Evolutionary conservation across 2,888 invertebrate genomes (phyloP).

Genomic region (Eristalis intricaria): DNA sequence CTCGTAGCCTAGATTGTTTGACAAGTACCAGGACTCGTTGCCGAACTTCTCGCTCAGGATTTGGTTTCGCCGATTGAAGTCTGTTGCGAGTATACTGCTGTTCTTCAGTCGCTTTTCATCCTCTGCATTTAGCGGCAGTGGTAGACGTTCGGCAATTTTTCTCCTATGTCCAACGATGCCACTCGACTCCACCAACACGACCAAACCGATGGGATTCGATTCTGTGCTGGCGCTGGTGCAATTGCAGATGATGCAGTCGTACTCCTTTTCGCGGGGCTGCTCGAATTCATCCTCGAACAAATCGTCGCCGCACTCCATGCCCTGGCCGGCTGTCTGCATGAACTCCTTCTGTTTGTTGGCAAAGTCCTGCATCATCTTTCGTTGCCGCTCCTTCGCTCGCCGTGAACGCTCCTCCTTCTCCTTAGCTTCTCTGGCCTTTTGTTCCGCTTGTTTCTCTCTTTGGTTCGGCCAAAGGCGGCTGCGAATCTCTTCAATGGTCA

Average conservation of each 20-base stretch:
- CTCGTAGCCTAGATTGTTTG: conserved; percentile 92
- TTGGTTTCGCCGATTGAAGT: conserved; percentile 89
- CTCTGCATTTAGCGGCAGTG: conserved; percentile 85
- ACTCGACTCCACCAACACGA: conserved; percentile 92
- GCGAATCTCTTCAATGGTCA: conserved; percentile 87
- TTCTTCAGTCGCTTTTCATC: conserved; percentile 84
- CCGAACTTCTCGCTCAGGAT: conserved; percentile 90
- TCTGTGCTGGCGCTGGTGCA: conserved; percentile 93
- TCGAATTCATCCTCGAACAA: conserved; percentile 84
- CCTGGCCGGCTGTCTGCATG: conserved; percentile 89
- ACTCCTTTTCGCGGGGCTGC: conserved; percentile 86
- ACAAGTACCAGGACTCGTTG: conserved; percentile 90
- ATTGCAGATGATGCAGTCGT: conserved; percentile 98
- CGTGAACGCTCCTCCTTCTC: conserved; percentile 93
- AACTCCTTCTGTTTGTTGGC: conserved; percentile 95
- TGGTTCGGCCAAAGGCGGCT: conserved; percentile 90
- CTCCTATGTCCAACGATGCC: conserved; percentile 92
- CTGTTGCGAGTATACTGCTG: conserved; percentile 87
- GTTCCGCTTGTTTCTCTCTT: conserved; percentile 90
- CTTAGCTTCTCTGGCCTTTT: conserved; percentile 84
- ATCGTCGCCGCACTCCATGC: conserved; percentile 82
- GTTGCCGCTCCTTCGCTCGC: conserved; percentile 93
- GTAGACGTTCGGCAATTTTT: conserved; percentile 78
- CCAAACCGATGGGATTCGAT: conserved; percentile 92
- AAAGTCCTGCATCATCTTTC: conserved; percentile 96